Evolutionary conservation across 1,140 invertebrate genomes (phyloP).

Genomic region (Pristionchus pacificus): DNA sequence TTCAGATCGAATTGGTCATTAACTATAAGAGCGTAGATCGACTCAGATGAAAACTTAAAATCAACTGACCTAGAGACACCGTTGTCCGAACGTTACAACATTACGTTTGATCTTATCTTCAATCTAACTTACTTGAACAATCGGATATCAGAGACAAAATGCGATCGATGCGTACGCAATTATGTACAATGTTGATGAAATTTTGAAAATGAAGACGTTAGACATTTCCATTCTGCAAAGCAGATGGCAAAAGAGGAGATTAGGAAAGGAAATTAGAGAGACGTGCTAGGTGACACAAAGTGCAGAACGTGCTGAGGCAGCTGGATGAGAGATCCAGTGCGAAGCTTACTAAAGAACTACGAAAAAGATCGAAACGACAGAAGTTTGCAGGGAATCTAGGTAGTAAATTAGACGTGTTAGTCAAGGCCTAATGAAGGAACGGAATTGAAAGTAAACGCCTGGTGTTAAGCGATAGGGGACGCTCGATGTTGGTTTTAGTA

Average conservation of each 20-base stretch:
- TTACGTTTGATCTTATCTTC: background rate
- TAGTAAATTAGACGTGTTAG: background rate
- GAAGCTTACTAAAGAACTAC: background rate
- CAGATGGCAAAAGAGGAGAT: too few relatives aligned
- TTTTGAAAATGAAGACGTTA: constrained; percentile 1
- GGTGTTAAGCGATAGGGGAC: background rate
- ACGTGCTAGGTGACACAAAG: background rate
- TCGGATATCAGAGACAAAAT: background rate
- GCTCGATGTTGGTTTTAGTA: background rate
- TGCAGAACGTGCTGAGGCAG: background rate
- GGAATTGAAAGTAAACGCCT: background rate
- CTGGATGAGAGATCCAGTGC: background rate
- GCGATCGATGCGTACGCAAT: background rate
- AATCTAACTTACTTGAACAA: background rate
- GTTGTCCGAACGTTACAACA: background rate
- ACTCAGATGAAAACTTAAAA: background rate
- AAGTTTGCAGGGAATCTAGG: background rate
- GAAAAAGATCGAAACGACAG: background rate
- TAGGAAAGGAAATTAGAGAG: background rate
- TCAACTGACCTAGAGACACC: background rate
- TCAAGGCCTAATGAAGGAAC: background rate
- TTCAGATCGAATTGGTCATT: background rate
- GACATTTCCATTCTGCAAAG: background rate
- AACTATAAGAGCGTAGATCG: background rate
- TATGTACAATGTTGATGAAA: constrained; percentile 5